phyloP scores from a whole-genome alignment of 2,797 vertebrate species.

The Columba guinea region DNA sequence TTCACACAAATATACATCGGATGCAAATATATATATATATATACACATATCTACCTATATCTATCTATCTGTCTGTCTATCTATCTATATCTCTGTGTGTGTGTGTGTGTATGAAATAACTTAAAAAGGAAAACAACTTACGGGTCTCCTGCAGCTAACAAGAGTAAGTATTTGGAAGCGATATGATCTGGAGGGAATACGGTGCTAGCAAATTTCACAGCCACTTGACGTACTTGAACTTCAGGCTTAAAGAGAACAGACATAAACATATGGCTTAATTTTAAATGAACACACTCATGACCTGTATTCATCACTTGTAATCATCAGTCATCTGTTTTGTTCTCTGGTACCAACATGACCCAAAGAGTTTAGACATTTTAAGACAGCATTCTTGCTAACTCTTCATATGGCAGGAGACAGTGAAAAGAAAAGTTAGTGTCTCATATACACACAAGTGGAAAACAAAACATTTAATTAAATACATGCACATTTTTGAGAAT shows the following conservation, averaged over 20 bases:
- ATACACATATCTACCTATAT: too few species aligned
- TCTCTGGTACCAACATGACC: neutral
- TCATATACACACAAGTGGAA: neutral
- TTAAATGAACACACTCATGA: neutral
- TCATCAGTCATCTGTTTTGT: neutral
- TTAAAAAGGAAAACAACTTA: slow-evolving; percentile 75
- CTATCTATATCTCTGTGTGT: rapidly evolving
- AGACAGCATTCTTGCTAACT: neutral
- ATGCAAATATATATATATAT: neutral
- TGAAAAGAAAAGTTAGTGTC: neutral
- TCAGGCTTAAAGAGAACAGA: slow-evolving; percentile 84
- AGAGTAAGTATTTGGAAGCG: slow-evolving; percentile 94
- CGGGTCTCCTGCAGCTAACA: slow-evolving; percentile 97
- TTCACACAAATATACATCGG: neutral
- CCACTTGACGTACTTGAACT: slow-evolving; percentile 97
- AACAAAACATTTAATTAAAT: neutral
- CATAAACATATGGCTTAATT: neutral
- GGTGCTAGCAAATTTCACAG: slow-evolving; percentile 95
- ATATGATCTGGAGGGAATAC: slow-evolving; percentile 96
- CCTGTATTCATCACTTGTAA: neutral
- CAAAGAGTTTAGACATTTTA: neutral
- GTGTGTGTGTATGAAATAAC: neutral
- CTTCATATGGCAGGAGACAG: neutral
- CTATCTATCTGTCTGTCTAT: too few species aligned
- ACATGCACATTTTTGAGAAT: neutral